Conservation (phyloP, 1,140 invertebrate species). For the Idris sp. region DNA sequence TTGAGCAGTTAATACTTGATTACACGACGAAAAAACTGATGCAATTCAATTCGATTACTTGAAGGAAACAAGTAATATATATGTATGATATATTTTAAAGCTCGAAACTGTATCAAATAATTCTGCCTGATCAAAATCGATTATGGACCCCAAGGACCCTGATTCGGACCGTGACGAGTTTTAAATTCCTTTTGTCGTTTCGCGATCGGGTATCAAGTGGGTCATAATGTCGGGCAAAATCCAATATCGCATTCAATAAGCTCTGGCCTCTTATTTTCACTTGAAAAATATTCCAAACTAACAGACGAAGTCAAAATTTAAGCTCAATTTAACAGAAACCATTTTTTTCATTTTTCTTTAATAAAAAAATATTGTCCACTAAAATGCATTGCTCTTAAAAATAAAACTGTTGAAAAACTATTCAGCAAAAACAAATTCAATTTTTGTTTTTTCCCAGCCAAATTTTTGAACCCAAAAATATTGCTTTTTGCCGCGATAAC, state of each 20-base stretch:
- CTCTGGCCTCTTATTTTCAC: constrained; percentile 50
- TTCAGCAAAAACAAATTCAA: no score
- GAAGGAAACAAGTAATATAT: constrained; percentile 6
- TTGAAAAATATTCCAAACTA: constrained; percentile 51
- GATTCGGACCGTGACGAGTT: constrained; percentile 71
- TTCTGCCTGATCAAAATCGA: constrained; percentile 42
- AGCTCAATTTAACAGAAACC: constrained; percentile 10
- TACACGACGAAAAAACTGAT: constrained; percentile 3
- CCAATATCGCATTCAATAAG: constrained; percentile 76
- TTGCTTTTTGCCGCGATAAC: no score
- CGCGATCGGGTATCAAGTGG: constrained; percentile 72
- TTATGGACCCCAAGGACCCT: constrained; percentile 32
- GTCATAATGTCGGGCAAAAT: constrained; percentile 72
- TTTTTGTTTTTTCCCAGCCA: no score
- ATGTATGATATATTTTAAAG: no score
- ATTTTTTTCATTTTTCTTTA: no score
- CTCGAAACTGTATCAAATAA: constrained; percentile 34
- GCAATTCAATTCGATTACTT: constrained; percentile 11
- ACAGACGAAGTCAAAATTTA: constrained; percentile 27
- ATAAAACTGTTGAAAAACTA: no score
- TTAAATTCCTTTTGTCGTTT: constrained; percentile 75
- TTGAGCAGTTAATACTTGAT: not conserved
- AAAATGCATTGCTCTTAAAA: no score
- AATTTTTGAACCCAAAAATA: no score
- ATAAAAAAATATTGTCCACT: no score